phyloP scores from a whole-genome alignment of 1,140 invertebrate genomes.

The Diorhabda sublineata region DNA sequence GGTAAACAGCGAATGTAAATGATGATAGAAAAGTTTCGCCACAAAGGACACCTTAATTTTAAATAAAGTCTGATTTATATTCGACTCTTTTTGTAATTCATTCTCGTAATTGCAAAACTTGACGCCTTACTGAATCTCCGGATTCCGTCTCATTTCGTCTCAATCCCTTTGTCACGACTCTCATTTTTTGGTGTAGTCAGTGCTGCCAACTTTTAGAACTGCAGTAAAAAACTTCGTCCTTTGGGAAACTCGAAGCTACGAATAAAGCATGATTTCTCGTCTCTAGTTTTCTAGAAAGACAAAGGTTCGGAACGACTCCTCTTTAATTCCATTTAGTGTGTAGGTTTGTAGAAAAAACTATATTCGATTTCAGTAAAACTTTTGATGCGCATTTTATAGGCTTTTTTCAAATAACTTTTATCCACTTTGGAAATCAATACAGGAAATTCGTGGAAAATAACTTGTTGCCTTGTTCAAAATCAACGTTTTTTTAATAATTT shows the following conservation, averaged over 20 bases:
- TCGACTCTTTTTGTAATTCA: conserved; percentile 31
- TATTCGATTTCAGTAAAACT: conserved; percentile 18
- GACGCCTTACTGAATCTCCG: conserved; percentile 36
- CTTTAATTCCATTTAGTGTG: conserved; percentile 10
- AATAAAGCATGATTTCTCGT: conserved; percentile 33
- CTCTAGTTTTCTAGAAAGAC: conserved; percentile 25
- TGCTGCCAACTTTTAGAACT: conserved; percentile 34
- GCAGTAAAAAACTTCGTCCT: conserved; percentile 38
- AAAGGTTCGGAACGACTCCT: conserved; percentile 11
- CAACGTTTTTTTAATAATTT: too few relatives aligned
- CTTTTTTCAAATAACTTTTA: conserved; percentile 8
- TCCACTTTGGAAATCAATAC: too few relatives aligned
- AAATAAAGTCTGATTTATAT: conserved; percentile 3
- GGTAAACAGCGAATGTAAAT: conserved; percentile 2
- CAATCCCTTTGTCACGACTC: conserved; percentile 37
- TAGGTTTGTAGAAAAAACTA: conserved; percentile 5
- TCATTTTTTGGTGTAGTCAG: conserved; percentile 33
- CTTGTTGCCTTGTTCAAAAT: too few relatives aligned
- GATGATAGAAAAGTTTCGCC: background rate
- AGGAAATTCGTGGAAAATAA: too few relatives aligned
- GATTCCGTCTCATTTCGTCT: conserved; percentile 42
- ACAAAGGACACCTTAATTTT: conserved; percentile 2
- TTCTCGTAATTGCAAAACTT: conserved; percentile 41
- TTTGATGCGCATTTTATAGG: background rate
- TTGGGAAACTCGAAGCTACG: conserved; percentile 34